Conservation (phyloP, 2,888 invertebrate genomes). For the Ophion ellenae region DNA sequence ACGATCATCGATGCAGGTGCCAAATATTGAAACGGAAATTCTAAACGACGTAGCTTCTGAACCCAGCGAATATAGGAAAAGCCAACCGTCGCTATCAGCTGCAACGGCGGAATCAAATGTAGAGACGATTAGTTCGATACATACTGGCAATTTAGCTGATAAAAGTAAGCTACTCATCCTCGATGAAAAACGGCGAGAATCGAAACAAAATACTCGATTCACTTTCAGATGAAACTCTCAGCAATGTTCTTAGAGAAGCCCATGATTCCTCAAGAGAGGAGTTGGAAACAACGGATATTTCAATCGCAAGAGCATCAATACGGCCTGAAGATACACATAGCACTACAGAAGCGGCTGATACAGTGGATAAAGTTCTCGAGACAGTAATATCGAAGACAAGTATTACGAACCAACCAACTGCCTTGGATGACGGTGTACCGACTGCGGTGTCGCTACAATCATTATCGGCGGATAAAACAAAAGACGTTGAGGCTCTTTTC, state of each 20-base stretch:
- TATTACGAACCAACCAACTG: slow-evolving; percentile 4
- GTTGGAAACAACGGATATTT: background rate
- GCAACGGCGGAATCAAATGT: background rate
- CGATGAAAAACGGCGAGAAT: background rate
- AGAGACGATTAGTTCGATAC: background rate
- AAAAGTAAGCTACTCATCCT: background rate
- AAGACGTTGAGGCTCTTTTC: background rate
- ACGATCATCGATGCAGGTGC: background rate
- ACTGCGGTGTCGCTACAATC: background rate
- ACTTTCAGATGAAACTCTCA: slow-evolving; percentile 12
- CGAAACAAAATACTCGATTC: background rate
- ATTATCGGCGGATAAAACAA: background rate
- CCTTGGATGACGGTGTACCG: background rate
- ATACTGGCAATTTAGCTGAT: background rate
- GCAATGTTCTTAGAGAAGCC: background rate
- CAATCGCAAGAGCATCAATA: background rate
- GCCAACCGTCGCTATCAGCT: background rate
- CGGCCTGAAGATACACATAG: too few species aligned
- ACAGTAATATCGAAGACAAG: background rate
- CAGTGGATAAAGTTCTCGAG: slow-evolving; percentile 7
- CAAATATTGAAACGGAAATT: slow-evolving; percentile 5
- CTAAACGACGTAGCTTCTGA: background rate
- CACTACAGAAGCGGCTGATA: background rate
- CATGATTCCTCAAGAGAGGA: background rate
- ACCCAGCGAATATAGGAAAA: background rate